Percentiles rank a stretch among this genome's conserved stretches.
These are phyloP conservation scores for Troides oblongomaculatus DNA, from an alignment of 2,888 invertebrate genomes.

Conservation along the genomic window DNA sequence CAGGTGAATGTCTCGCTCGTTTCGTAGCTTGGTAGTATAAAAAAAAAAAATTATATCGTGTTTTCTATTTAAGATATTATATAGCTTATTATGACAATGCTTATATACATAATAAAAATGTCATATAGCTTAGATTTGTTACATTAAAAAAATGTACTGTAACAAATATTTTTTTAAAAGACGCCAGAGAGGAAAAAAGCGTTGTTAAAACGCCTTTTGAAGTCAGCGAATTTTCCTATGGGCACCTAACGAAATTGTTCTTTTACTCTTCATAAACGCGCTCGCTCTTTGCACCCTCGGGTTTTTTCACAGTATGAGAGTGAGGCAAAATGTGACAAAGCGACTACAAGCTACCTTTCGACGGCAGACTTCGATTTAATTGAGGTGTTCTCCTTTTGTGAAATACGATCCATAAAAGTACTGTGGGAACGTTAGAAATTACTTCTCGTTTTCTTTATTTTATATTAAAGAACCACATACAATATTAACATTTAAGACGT, in stretches of 20 bases:
- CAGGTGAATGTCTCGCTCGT: no score
- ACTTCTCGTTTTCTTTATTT: background rate
- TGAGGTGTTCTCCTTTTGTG: constrained; percentile 40
- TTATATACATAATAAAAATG: background rate
- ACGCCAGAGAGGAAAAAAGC: constrained; percentile 66
- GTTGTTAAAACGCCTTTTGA: constrained; percentile 73
- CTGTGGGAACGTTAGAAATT: constrained; percentile 2
- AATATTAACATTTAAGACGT: background rate
- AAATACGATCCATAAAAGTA: constrained; percentile 31
- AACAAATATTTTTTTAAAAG: constrained; percentile 61
- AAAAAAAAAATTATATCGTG: background rate
- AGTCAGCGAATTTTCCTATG: constrained; percentile 70
- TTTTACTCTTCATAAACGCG: constrained; percentile 72
- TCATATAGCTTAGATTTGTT: constrained; percentile 9
- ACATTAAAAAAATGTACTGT: constrained; percentile 41
- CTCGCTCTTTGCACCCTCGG: constrained; percentile 55
- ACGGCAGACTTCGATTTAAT: constrained; percentile 45
- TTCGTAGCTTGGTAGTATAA: no score
- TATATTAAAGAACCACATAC: background rate
- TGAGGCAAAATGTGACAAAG: constrained; percentile 64
- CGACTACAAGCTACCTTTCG: constrained; percentile 50
- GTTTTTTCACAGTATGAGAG: constrained; percentile 57
- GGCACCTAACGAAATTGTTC: constrained; percentile 76
- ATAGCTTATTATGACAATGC: background rate
- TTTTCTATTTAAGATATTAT: background rate